Percentiles rank a stretch among this genome's conserved stretches.
Conservation (phyloP, 2,113 vertebrate species). For the Python bivittatus region DNA sequence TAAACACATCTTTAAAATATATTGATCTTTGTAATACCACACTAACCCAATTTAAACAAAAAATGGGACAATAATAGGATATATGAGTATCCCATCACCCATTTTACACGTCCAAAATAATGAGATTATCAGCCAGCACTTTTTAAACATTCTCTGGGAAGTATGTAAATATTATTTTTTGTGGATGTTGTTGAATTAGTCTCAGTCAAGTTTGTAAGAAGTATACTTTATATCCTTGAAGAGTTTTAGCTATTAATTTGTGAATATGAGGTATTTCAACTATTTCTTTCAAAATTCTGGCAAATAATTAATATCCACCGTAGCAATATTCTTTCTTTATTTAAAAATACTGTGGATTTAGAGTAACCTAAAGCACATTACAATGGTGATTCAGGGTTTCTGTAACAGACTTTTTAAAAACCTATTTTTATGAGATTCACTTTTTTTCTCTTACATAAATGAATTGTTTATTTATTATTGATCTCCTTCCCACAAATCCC, state of each 20-base stretch:
- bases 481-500: neutral
- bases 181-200: neutral
- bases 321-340: neutral
- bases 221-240: neutral
- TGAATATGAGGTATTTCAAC: neutral
- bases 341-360: neutral
- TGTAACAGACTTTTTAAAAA: neutral
- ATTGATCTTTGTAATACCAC: neutral
- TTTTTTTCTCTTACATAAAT: neutral
- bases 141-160: neutral
- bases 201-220: neutral
- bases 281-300: neutral
- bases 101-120: neutral
- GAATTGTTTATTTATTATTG: too few species aligned
- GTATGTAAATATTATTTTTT: neutral
- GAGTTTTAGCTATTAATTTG: neutral
- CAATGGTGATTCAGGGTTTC: neutral
- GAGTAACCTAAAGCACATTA: neutral
- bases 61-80: neutral
- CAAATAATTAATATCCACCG: neutral
- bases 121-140: neutral
- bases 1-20: neutral
- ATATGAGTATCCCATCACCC: neutral
- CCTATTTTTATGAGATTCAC: neutral
- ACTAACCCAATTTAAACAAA: neutral